Base-by-base conservation (phyloP, 2,888 invertebrate genomes). In the Sisyra nigra region DNA sequence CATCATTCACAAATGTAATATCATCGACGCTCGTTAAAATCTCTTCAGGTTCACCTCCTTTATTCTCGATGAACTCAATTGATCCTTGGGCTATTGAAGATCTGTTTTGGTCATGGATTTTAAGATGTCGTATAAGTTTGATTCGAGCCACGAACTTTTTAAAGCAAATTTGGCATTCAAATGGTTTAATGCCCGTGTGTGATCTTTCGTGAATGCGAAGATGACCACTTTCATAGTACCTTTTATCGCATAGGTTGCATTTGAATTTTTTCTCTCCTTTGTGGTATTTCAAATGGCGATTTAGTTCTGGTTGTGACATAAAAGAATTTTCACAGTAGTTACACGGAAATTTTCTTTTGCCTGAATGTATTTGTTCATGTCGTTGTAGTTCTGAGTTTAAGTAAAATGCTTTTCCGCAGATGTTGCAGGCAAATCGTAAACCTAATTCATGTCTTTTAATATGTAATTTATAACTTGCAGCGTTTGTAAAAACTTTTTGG, bases 181-280 rank as follows among this genome's bases (percentile, higher is more conserved):
- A 59, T 1, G 60, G 60, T 42, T 53, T 53, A 42, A 57, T 57
- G 1, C 60, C 60, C 0, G 58, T 57, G 33, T 62, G 62, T 17
- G 54, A 51, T 29, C 57, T 50, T 48, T 56, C 51, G 45, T 62
- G 60, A 29, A 57, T 52, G 42, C 56, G 55, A 34, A 61, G 48
- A 47, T 59, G 58, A 15, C 57, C 57, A 1, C 57, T 57, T 45
- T 60, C 60, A 44, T 55, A 58, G 40, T 58, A 60, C 7, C 50
- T 46, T 47, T 58, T 58, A 9, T 45, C 45, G 36, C 60, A 60
- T 11, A 54, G 42, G n/a, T 51, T 44, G 44, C 60, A 60, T 41
- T 49, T 48, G 42, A 55, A 59, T 35, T 50, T 53, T 38, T 57
- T 59, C 3, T 54, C 55, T 6, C 57, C 58, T 8, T 52, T 54